A percentile compares a stretch with the other conserved stretches of the same genome.
Evolutionary conservation across 2,888 invertebrate genomes (phyloP).

Genomic region (Nephrotoma appendiculata): DNA sequence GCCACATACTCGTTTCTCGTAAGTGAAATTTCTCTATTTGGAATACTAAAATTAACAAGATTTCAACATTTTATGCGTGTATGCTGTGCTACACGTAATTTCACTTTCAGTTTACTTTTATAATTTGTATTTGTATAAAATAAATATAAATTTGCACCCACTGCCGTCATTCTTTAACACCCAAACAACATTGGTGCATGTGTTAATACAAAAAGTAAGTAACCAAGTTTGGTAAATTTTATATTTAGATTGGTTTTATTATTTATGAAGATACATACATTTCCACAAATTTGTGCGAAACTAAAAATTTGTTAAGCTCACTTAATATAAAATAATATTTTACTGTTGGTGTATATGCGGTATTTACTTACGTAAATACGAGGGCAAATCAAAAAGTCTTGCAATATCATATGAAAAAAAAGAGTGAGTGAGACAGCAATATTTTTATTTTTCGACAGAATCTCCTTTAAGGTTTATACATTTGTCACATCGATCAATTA

Average conservation of each 20-base stretch:
- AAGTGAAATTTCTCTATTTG: background rate
- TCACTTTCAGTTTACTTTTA: background rate
- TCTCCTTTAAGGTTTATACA: no score
- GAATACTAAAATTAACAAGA: background rate
- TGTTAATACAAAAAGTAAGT: background rate
- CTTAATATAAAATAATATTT: background rate
- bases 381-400: no score
- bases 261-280: background rate
- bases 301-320: background rate
- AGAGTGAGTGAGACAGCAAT: no score
- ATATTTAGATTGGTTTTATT: background rate
- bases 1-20: background rate
- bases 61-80: background rate
- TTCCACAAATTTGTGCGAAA: background rate
- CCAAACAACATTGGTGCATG: background rate
- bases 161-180: background rate
- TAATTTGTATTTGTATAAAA: no score
- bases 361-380: background rate
- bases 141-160: background rate
- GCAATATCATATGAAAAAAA: no score
- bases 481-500: no score
- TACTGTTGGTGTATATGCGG: background rate
- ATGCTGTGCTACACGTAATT: background rate
- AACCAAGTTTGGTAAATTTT: background rate
- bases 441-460: no score